Evolutionary conservation across 1,140 invertebrate species (phyloP).

Genomic region (Orius insidiosus): DNA sequence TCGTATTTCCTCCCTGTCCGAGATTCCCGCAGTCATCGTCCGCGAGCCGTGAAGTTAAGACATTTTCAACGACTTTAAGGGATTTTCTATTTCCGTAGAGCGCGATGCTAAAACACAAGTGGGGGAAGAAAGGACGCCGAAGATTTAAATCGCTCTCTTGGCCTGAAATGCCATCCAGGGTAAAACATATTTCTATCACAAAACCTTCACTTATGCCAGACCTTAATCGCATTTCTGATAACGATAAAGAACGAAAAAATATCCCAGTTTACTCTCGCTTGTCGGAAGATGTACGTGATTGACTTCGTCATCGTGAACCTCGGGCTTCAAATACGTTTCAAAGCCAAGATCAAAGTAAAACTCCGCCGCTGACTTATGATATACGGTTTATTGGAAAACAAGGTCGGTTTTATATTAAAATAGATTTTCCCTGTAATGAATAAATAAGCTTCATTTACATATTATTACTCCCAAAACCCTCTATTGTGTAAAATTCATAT

Average conservation of each 20-base stretch:
- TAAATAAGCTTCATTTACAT: too few relatives aligned
- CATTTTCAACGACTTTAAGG: too few relatives aligned
- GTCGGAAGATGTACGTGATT: neutral
- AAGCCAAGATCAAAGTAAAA: slow-evolving; percentile 9
- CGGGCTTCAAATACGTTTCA: neutral
- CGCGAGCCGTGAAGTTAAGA: neutral
- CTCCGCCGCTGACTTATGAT: slow-evolving; percentile 1
- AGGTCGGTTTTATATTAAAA: neutral
- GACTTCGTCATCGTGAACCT: slow-evolving; percentile 5
- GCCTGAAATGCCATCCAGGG: neutral
- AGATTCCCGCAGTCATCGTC: neutral
- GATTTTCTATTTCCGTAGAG: neutral
- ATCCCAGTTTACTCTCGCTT: neutral
- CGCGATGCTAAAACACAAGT: slow-evolving; percentile 6
- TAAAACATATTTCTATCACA: too few relatives aligned
- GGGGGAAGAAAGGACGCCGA: neutral
- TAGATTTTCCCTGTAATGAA: neutral
- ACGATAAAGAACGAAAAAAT: neutral
- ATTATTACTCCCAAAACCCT: too few relatives aligned
- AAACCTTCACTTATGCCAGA: neutral
- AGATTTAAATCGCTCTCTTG: neutral
- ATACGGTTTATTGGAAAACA: neutral
- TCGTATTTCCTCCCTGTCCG: neutral
- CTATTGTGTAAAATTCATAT: too few relatives aligned
- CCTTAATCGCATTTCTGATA: neutral